Percentiles rank a stretch among this genome's conserved stretches.
Conservation (phyloP, 1,140 invertebrate genomes). For the Ceratina japonica region DNA sequence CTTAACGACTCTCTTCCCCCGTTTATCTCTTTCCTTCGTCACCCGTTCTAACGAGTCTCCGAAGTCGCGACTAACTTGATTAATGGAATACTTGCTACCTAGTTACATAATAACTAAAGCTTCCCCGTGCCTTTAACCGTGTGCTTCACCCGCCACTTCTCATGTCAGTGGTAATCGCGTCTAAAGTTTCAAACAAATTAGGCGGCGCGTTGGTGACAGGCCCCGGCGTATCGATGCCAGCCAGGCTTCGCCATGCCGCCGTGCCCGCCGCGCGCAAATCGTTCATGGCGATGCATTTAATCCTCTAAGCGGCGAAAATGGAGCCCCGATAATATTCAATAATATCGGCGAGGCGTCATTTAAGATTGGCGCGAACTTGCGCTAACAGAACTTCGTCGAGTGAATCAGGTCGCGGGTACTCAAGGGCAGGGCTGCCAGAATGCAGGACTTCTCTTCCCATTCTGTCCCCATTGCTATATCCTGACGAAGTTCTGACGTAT, state of each 20-base stretch:
- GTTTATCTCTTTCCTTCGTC: constrained; percentile 45
- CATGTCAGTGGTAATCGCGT: constrained; percentile 51
- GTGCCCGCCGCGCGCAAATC: not conserved
- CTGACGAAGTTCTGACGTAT: too few species aligned
- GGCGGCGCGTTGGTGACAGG: not conserved
- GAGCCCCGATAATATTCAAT: constrained; percentile 1
- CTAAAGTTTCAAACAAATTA: constrained; percentile 39
- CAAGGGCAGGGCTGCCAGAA: too few species aligned
- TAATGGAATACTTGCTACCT: constrained; percentile 65
- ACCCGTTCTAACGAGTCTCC: constrained; percentile 53
- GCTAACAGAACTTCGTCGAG: constrained; percentile 4
- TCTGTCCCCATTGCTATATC: too few species aligned
- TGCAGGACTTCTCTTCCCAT: too few species aligned
- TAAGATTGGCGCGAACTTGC: constrained; percentile 3
- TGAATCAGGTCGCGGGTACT: constrained; percentile 40
- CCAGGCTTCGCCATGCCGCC: not conserved
- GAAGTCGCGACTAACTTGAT: constrained; percentile 64
- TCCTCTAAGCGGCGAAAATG: not conserved
- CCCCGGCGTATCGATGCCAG: not conserved
- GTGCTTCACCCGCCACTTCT: constrained; percentile 38
- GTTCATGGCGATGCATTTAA: not conserved
- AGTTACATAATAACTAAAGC: constrained; percentile 59
- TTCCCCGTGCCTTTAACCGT: constrained; percentile 38
- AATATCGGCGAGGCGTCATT: constrained; percentile 6
- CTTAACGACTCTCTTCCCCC: constrained; percentile 15